Base-by-base conservation (phyloP, 64 coral and sea anemone genomes). In the Dendronephthya gigantea region DNA sequence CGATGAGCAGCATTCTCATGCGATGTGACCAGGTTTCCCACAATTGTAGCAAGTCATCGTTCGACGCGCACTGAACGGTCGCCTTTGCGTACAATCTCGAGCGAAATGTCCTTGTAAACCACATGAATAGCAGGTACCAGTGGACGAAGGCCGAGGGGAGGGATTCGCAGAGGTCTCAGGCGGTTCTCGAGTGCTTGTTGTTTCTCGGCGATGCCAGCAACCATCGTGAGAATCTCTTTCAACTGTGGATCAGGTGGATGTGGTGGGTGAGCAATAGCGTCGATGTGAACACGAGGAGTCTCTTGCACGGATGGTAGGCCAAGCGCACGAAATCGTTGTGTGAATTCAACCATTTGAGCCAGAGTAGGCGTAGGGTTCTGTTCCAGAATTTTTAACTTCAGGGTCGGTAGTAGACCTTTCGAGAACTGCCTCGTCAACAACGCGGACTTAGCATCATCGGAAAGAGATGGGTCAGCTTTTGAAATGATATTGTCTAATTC, bases 131-230 rank as follows among this genome's bases (percentile, higher is more conserved):
- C 69, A 76, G 35, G 69, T 33, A 4, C 29, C 29, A 22, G 58
- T 5, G 3, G 41, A 11, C 41, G 51, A n/a, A 17, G 51, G 51
- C 3, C 51, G 51, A n/a, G 3, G 14, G 3, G 51, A 58, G 22
- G 51, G 2, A 58, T 17, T 6, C 3, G 51, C 14, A 19, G 51
- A 76, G 2, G 3, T 34, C 2, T 76, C 35, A 76, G 35, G 29
- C 31, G 69, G 23, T 32, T 76, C 51, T 28, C 69, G 2, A 76
- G 28, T 22, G 69, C 28, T 76, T 76, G 9, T 16, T 76, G 69
- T 76, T 76, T 32, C 9, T 76, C 69, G 4, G 69, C 69, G 31
- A 76, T 76, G 35, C 69, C 69, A 76, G 69, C 69, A 38, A 76
- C 69, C 51, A 58, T 58, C 6, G 51, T 58, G 14, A 58, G 2